Evolutionary conservation across 2,888 invertebrate species (phyloP).

Genomic region (Machimus rusticus): DNA sequence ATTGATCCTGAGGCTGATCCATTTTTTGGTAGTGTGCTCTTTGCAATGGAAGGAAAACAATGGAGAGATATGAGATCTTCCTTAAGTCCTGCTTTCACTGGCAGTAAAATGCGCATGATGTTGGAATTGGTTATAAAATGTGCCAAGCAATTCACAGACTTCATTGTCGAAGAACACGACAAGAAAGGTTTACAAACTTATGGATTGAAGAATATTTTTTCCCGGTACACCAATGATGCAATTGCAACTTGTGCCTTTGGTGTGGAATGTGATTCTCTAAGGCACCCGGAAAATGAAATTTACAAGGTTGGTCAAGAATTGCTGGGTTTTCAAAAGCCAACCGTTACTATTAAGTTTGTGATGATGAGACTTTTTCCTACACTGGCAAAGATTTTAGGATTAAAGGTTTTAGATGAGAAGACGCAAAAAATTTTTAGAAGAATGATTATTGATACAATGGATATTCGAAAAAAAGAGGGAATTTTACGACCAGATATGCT

Average conservation of each 20-base stretch:
- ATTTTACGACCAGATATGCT: constrained; percentile 67
- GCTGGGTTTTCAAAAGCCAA: constrained; percentile 54
- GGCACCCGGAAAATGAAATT: constrained; percentile 66
- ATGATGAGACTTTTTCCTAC: constrained; percentile 48
- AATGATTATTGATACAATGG: constrained; percentile 63
- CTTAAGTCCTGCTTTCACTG: constrained; percentile 65
- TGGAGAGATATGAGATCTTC: constrained; percentile 62
- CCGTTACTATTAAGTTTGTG: constrained; percentile 43
- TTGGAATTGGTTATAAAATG: constrained; percentile 55
- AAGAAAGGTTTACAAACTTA: constrained; percentile 3
- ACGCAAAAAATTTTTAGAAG: constrained; percentile 61
- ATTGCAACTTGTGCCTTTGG: constrained; percentile 64
- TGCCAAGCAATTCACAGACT: constrained; percentile 53
- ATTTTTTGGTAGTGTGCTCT: constrained; percentile 58
- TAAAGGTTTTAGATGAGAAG: constrained; percentile 46
- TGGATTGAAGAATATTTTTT: constrained; percentile 58
- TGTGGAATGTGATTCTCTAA: constrained; percentile 65
- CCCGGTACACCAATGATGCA: constrained; percentile 60
- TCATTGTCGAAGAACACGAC: constrained; percentile 46
- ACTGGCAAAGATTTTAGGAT: constrained; percentile 45
- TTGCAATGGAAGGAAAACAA: constrained; percentile 49
- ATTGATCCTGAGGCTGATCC: constrained; percentile 60
- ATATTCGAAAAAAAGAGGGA: constrained; percentile 62
- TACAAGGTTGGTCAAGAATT: constrained; percentile 64
- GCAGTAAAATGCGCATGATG: constrained; percentile 66